Percentiles rank a stretch among this genome's conserved stretches.
phyloP scores from a whole-genome alignment of 2,113 vertebrate species.

The Ochotona princeps region DNA sequence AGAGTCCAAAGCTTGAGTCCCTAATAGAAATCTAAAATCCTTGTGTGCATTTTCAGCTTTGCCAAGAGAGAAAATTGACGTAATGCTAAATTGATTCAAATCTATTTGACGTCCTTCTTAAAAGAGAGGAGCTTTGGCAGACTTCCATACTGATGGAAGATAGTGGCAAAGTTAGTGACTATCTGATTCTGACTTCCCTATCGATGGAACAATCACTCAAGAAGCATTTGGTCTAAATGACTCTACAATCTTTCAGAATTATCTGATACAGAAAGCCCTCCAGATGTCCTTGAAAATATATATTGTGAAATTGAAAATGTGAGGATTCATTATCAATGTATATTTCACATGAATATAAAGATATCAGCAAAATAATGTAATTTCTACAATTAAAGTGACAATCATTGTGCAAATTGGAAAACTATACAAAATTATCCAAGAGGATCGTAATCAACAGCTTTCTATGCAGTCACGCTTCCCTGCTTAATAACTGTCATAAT shows the following conservation, averaged over 20 bases:
- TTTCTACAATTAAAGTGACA: not conserved
- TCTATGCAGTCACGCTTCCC: not conserved
- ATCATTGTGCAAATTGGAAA: not conserved
- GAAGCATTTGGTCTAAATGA: conserved; percentile 48
- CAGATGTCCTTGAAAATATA: conserved; percentile 40
- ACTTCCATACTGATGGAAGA: conserved; percentile 53
- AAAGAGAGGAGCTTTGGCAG: conserved; percentile 51
- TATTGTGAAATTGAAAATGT: not conserved
- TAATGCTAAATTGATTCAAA: conserved; percentile 54
- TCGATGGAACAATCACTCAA: conserved; percentile 46
- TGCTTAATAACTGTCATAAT: not conserved
- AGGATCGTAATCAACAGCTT: not conserved
- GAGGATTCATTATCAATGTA: not conserved
- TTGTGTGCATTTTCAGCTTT: conserved; percentile 51
- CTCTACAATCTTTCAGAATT: conserved; percentile 12
- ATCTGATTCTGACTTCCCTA: conserved; percentile 27
- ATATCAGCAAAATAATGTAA: not conserved
- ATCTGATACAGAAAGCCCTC: not conserved
- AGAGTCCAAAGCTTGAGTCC: conserved; percentile 28
- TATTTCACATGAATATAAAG: not conserved
- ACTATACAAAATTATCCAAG: not conserved
- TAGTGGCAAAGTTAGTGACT: conserved; percentile 7
- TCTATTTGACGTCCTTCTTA: conserved; percentile 54
- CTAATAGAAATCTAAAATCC: conserved; percentile 52
- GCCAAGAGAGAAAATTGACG: conserved; percentile 46